A percentile compares a stretch with the other conserved stretches of the same genome.
Conservation (phyloP, 1,140 invertebrate genomes). For the Limonius californicus region DNA sequence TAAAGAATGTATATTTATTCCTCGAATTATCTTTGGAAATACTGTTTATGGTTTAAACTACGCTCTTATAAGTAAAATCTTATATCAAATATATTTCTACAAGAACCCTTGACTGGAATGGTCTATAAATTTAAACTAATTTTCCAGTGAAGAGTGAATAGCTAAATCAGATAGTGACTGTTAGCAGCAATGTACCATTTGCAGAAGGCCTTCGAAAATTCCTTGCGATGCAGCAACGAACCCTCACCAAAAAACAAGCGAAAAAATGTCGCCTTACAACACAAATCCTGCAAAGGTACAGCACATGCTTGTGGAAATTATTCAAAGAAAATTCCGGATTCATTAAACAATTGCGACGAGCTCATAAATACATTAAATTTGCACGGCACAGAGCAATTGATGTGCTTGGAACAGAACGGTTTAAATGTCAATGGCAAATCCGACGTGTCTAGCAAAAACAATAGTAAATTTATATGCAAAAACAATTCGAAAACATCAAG, state of each 20-base stretch:
- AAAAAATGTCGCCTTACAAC: slow-evolving; percentile 46
- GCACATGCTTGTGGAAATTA: slow-evolving; percentile 53
- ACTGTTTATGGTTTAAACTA: too few relatives aligned
- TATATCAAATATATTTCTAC: too few relatives aligned
- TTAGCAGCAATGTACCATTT: slow-evolving; percentile 53
- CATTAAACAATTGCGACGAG: slow-evolving; percentile 7
- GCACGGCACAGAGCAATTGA: not conserved
- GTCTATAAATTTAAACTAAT: too few relatives aligned
- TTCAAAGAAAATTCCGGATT: slow-evolving; percentile 14
- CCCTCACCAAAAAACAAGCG: slow-evolving; percentile 55
- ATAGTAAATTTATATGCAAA: slow-evolving; percentile 10
- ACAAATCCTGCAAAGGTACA: slow-evolving; percentile 66
- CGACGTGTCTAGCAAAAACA: slow-evolving; percentile 16
- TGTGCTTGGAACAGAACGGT: slow-evolving; percentile 15
- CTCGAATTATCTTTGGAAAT: too few relatives aligned
- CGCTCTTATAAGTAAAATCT: too few relatives aligned
- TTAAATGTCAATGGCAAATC: too few relatives aligned
- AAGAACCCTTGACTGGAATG: too few relatives aligned
- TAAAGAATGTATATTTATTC: too few relatives aligned
- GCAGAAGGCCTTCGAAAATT: slow-evolving; percentile 62
- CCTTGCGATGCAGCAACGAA: slow-evolving; percentile 49
- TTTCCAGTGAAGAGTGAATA: too few relatives aligned
- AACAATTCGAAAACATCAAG: slow-evolving; percentile 35
- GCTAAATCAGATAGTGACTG: too few relatives aligned
- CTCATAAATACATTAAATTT: too few relatives aligned